Base-by-base conservation (phyloP, 2,797 vertebrate genomes). In the Poeciliopsis gracilis region DNA sequence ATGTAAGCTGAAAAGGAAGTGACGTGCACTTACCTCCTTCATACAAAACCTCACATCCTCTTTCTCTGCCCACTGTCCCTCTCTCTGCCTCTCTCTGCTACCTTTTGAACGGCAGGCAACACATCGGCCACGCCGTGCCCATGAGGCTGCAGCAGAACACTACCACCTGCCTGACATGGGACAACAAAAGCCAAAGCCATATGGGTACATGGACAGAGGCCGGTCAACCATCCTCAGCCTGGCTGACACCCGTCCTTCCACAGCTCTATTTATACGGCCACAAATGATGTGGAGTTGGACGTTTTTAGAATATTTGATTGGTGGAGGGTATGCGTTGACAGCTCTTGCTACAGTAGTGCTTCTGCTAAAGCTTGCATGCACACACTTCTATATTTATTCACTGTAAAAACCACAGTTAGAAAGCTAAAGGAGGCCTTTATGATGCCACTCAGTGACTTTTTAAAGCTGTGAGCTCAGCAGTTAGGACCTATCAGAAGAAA, bases 21-120 rank as follows among this genome's bases (percentile, higher is more conserved):
- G 93, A 88, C 74, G 69, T 94, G 86, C 86, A 90, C 93, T 95
- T 94, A 93, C 91, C 88, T 86, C 84, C 89, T 88, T 90, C 85
- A 87, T 90, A 91, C 91, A 94, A 92, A 93, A 88, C 91, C 85
- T 92, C 87, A 79, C 88, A 91, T 93, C 87, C 89, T 90, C 88
- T 88, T 90, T 88, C 74, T 86, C 82, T 70, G 86, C 86, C 88
- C 83, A 81, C 91, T 87, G 61, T 75, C 83, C 88, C 18, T 79
- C 82, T 79, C 82, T 84, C 82, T 90, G 81, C 79, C 90, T 86
- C 89, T 88, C 80, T 93, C 92, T 90, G 92, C 92, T 95, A 96
- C 92, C 92, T 95, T 95, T 95, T 95, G 86, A 95, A 89, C 28
- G 93, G 89, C 90, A 92, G 94, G 90, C 95, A 96, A 90, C 95